These are phyloP conservation scores for Neostethus bicornis DNA, from an alignment of 2,797 vertebrate genomes.

Conservation along the genomic window DNA sequence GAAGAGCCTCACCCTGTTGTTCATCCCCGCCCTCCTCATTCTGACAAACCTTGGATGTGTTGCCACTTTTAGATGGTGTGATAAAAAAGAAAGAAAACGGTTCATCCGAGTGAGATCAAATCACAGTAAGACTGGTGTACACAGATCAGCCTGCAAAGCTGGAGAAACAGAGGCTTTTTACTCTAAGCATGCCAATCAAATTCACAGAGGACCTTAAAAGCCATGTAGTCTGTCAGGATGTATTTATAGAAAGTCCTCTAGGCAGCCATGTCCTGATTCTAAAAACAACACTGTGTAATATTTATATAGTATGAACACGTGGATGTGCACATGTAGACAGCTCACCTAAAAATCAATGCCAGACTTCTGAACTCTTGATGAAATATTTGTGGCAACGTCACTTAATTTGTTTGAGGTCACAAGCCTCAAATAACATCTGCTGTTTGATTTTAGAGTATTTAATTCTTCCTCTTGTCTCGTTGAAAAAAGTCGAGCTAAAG, in stretches of 20 bases:
- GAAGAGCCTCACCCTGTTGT: constrained; percentile 15
- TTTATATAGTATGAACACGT: constrained; percentile 68
- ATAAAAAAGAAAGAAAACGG: constrained; percentile 29
- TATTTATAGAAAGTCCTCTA: constrained; percentile 79
- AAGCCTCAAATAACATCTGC: constrained; percentile 14
- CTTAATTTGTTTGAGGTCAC: constrained; percentile 29
- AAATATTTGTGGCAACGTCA: constrained; percentile 36
- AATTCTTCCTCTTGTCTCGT: constrained; percentile 17
- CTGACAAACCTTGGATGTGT: constrained; percentile 40
- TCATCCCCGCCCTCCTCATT: constrained; percentile 9
- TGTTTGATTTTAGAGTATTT: constrained; percentile 14
- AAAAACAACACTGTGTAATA: constrained; percentile 73
- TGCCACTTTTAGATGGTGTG: constrained; percentile 32
- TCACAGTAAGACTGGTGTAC: constrained; percentile 52
- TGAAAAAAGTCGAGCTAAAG: constrained; percentile 18
- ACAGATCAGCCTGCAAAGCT: constrained; percentile 65
- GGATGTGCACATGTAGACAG: constrained; percentile 45
- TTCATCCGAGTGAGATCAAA: constrained; percentile 51
- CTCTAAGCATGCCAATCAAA: constrained; percentile 60
- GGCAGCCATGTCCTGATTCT: constrained; percentile 76
- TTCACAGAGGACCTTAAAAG: constrained; percentile 68
- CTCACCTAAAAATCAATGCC: constrained; percentile 54
- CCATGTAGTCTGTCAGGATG: constrained; percentile 73
- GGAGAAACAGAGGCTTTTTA: constrained; percentile 59
- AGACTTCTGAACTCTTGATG: constrained; percentile 49